Conservation (phyloP, 2,113 vertebrate genomes). For the Platichthys stellatus region DNA sequence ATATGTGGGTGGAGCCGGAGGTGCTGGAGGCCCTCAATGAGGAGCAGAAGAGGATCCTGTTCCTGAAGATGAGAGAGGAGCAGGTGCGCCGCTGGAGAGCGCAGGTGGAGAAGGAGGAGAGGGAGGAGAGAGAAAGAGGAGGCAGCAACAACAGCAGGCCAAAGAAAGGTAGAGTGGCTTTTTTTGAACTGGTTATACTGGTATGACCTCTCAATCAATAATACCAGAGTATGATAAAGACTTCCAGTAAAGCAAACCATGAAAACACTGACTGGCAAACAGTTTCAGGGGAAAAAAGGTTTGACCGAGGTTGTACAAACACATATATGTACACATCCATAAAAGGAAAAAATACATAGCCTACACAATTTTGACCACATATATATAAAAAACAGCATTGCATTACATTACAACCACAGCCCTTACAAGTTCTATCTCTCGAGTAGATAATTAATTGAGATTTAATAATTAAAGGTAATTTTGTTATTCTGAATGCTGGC, state of each 20-base stretch:
- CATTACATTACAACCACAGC: too few species aligned
- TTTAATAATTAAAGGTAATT: too few species aligned
- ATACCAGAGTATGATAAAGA: neutral
- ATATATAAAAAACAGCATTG: too few species aligned
- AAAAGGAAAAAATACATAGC: too few species aligned
- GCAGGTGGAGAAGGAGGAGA: slow-evolving; percentile 74
- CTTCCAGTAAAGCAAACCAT: neutral
- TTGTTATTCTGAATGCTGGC: too few species aligned
- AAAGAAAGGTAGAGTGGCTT: slow-evolving; percentile 75
- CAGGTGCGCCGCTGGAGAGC: slow-evolving; percentile 84
- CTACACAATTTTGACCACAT: too few species aligned
- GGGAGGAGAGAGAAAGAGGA: slow-evolving; percentile 57
- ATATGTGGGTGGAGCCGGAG: slow-evolving; percentile 86
- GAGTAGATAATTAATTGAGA: too few species aligned
- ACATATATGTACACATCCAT: too few species aligned
- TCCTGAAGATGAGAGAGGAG: slow-evolving; percentile 86
- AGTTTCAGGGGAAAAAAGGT: neutral
- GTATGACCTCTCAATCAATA: neutral
- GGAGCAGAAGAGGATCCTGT: slow-evolving; percentile 84
- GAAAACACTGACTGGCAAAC: neutral
- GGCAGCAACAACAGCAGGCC: slow-evolving; percentile 21
- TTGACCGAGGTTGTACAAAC: neutral
- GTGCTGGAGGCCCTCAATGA: slow-evolving; percentile 83
- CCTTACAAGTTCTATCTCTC: too few species aligned
- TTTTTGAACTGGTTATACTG: neutral